Evolutionary conservation across 2,113 vertebrate species (phyloP), one percentile per base, ranked within the genome.

Genomic region (Centropristis striata): DNA sequence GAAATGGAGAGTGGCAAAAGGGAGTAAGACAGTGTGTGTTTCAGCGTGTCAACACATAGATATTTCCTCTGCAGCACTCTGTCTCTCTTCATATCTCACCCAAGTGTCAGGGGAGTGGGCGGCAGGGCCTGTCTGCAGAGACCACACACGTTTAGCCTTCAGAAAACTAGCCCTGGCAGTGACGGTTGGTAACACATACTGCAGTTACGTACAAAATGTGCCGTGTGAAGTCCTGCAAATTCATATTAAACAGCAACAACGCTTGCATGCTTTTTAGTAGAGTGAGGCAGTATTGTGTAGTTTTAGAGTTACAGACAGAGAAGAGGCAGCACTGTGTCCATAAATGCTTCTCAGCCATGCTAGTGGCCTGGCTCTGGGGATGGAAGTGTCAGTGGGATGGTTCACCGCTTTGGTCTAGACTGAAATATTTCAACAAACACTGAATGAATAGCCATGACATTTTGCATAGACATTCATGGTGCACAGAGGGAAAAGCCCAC

Each of bases 71-170:
- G 27, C 83, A 69, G 77, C 79, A 36, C 77, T 77, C 83, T 72
- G 88, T 89, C 88, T 86, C 80, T 82, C 81, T 84, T 86, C 85
- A 91, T 86, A 87, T 93, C 89, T 90, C 92, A 92, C 84, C 75
- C 64, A 16, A 71, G 87, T 88, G 90, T 85, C 76, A 49, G 81
- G 72, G 81, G 90, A 87, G 89, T 88, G 86, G 85, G 87, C 70
- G 80, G 84, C 63, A 57, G 81, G 84, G 64, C 66, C 74, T 80
- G 75, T 78, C 84, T 69, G 75, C 53, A 78, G 80, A 79, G 87
- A 90, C 87, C 86, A 86, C 87, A 87, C 81, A 84, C 53, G 10
- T 76, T 84, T 71, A 81, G 65, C 79, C 51, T 70, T 81, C 65
- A 81, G 67, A 77, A 75, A 74, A 74, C 71, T 53, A 27, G 73